Base-by-base conservation (phyloP, 1,140 invertebrate genomes). In the Sesamia nonagrioides region DNA sequence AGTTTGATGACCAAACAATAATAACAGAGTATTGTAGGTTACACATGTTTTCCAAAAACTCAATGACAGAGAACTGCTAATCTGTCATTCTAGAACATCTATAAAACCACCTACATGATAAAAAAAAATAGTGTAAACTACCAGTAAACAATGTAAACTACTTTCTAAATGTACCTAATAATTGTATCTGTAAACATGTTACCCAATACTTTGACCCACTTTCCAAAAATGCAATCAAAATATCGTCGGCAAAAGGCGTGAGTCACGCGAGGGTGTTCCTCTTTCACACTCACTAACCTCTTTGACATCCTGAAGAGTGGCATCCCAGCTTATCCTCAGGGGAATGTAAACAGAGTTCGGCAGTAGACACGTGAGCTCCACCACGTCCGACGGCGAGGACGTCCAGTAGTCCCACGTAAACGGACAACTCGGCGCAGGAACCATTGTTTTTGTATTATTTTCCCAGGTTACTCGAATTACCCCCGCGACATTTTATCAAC, bases 281-380 rank as follows among this genome's bases (percentile, higher is more conserved):
- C 69, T 68, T 81, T 80, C 72, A 66, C 80, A 89, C 90, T 95
- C 80, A 89, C 90, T 95, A 95, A 98, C 97, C 96, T 97, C 97
- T 95, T 98, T 99, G 58, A 99, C 97, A 95, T 98, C 97, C 18
- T 96, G 96, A 50, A 99, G 96, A 42, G 97, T 97, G 35, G 96
- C 96, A 95, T 97, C 96, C 83, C 96, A 96, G 86, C 96, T 97
- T 17, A 96, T 96, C 77, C 96, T 95, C 8, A 98, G 88, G 42
- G 96, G 95, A 82, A 98, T 97, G 84, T 97, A 94, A 86, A 98
- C 96, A 72, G 98, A 98, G 95, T 98, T 98, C 75, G 98, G 98
- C 96, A 98, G 96, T 54, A 98, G 95, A 90, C 97, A 98, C 82
- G 97, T 97, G 33, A 98, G 93, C 82, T 97, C 96, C 21, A 98